These are phyloP conservation scores for Rhagoletis zephyria DNA, from an alignment of 1,140 invertebrate species.

Conservation along the genomic window DNA sequence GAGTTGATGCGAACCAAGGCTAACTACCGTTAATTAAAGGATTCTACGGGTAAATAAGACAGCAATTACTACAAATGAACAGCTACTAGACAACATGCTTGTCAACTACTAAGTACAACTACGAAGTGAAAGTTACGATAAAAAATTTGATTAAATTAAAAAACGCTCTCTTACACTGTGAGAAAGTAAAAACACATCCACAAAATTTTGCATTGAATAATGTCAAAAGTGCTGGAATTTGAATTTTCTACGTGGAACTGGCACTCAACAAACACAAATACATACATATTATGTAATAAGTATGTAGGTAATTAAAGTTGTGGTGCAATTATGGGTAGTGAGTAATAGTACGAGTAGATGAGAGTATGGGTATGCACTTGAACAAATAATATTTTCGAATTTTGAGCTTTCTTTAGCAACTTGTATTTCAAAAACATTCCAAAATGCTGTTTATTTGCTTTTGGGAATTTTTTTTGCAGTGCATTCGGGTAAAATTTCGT, in stretches of 20 bases:
- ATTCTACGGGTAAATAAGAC: background rate
- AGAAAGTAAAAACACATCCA: conserved; percentile 57
- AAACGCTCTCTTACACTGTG: conserved; percentile 55
- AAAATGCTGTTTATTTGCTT: background rate
- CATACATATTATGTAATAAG: conserved; percentile 4
- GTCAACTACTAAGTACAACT: conserved; percentile 22
- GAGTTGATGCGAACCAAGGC: background rate
- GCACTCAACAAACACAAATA: conserved; percentile 25
- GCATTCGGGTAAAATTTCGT: background rate
- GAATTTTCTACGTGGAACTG: conserved; percentile 28
- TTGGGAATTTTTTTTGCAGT: background rate
- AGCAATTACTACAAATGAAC: background rate
- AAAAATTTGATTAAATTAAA: conserved; percentile 13
- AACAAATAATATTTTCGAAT: conserved; percentile 2
- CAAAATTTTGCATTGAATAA: conserved; percentile 42
- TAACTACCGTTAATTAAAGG: background rate
- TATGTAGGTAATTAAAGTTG: background rate
- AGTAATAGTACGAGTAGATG: background rate
- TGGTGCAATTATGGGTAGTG: conserved; percentile 17
- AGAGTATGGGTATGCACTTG: background rate
- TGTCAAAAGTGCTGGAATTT: conserved; percentile 37
- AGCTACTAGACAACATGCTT: background rate
- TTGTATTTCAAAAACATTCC: background rate
- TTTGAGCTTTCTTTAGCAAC: background rate
- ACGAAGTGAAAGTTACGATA: conserved; percentile 35